Evolutionary conservation across 1,140 invertebrate species (phyloP), one percentile per base, ranked within the genome.

Genomic region (Phthorimaea operculella): DNA sequence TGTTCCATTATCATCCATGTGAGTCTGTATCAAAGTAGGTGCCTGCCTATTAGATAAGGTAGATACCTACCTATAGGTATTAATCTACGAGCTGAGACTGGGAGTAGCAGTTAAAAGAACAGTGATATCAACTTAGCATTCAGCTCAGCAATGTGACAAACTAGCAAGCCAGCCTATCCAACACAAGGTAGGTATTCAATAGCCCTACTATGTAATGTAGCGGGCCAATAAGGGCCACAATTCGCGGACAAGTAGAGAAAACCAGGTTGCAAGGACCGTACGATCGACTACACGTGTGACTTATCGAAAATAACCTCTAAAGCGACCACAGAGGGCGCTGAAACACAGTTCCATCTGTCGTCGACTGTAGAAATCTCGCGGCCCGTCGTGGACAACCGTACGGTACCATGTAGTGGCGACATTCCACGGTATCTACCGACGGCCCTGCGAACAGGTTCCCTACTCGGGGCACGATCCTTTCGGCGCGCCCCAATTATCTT

Each of bases 371-470:
- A 81, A 78, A 82, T 80, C 74, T 82, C 70, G 70, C 78, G 79
- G 70, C 74, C 60, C 72, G 74, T 68, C 75, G 69, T 63, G 68
- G 62, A 63, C 62, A 50, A 59, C 52, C 36, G 68, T 82, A 81
- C 79, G 79, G 78, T 81, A 81, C 79, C 68, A 68, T 68, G 60
- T 66, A 68, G 66, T 69, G 76, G 76, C 79, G 81, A 82, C 81
- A 84, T 82, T 82, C 81, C 79, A 63, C 57, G 60, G 68, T 72
- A 75, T 66, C 67, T 73, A 63, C 62, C 71, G 68, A 69, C 71
- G 70, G 72, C 74, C 76, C 75, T 81, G 70, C 70, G 72, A 79
- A 81, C 78, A 76, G 75, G 77, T 79, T 79, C 72, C 70, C 70
- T 57, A 50, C 72, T 47, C 44, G 75, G 75, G 68, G 65, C 55